Evolutionary conservation across 2,113 vertebrate species (phyloP).

Genomic region (Electrona antarctica): DNA sequence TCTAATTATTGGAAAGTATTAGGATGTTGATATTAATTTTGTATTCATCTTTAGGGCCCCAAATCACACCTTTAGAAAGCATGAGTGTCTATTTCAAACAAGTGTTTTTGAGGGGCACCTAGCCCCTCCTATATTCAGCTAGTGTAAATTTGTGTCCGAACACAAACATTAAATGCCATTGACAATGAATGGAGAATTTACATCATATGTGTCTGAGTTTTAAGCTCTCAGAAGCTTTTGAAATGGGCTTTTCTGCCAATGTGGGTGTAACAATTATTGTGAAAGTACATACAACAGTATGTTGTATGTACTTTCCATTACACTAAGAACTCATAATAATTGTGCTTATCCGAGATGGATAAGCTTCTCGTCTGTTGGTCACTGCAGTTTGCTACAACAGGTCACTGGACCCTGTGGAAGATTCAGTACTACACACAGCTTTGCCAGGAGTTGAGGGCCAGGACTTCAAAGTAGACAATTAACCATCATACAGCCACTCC

Average conservation of each 20-base stretch:
- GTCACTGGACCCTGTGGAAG: conserved; percentile 14
- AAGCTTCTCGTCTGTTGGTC: conserved; percentile 19
- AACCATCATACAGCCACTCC: not conserved
- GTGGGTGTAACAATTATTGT: not conserved
- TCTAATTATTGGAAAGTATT: too few relatives aligned
- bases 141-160: too few relatives aligned
- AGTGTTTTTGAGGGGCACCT: too few relatives aligned
- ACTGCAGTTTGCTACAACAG: conserved; percentile 30
- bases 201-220: too few relatives aligned
- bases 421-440: conserved; percentile 5
- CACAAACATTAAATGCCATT: too few relatives aligned
- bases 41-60: too few relatives aligned
- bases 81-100: too few relatives aligned
- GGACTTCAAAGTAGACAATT: conserved; percentile 36
- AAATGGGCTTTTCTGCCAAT: not conserved
- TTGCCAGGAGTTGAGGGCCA: conserved; percentile 15
- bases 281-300: conserved; percentile 4
- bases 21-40: too few relatives aligned
- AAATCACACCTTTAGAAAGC: too few relatives aligned
- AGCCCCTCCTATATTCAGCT: too few relatives aligned
- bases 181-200: too few relatives aligned
- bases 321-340: conserved; percentile 22
- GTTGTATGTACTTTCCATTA: conserved; percentile 16
- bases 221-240: not conserved
- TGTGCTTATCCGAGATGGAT: conserved; percentile 20